Evolutionary conservation across 2,888 invertebrate species (phyloP).

Genomic region (Creontiades dilutus): DNA sequence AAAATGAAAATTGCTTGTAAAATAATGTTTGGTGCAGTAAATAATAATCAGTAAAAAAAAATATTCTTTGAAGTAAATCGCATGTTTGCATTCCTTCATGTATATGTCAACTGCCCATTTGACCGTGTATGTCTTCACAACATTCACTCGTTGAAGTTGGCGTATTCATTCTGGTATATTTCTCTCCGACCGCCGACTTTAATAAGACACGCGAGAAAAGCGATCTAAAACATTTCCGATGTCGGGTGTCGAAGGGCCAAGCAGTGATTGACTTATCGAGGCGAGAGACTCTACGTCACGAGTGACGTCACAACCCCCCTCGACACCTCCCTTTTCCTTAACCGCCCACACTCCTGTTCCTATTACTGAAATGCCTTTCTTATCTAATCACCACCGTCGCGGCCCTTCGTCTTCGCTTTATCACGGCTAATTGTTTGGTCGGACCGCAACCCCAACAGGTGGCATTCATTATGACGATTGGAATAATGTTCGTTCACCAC

Average conservation of each 20-base stretch:
- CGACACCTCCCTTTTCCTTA: not conserved
- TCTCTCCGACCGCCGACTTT: too few relatives aligned
- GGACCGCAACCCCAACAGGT: slow-evolving; percentile 2
- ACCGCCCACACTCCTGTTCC: slow-evolving; percentile 1
- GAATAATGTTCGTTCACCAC: not conserved
- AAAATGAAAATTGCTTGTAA: too few relatives aligned
- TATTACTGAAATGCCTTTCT: slow-evolving; percentile 33
- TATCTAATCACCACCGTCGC: slow-evolving; percentile 13
- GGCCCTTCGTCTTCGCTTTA: not conserved
- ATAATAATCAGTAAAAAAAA: too few relatives aligned
- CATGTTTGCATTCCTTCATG: too few relatives aligned
- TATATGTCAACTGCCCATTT: too few relatives aligned
- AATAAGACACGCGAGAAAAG: too few relatives aligned
- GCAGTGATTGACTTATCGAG: slow-evolving; percentile 30
- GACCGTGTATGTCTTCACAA: too few relatives aligned
- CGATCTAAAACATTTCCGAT: not conserved
- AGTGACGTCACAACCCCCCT: not conserved
- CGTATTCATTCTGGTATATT: too few relatives aligned
- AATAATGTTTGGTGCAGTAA: too few relatives aligned
- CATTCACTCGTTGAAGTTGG: too few relatives aligned
- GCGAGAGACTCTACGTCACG: slow-evolving; percentile 1
- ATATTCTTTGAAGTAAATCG: too few relatives aligned
- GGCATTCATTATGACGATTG: slow-evolving; percentile 35
- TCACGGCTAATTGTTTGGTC: slow-evolving; percentile 15
- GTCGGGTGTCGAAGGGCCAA: not conserved